These are phyloP conservation scores for Henricia sp. DNA, from an alignment of 53 echinoderm and acorn worm genomes.

Conservation along the genomic window DNA sequence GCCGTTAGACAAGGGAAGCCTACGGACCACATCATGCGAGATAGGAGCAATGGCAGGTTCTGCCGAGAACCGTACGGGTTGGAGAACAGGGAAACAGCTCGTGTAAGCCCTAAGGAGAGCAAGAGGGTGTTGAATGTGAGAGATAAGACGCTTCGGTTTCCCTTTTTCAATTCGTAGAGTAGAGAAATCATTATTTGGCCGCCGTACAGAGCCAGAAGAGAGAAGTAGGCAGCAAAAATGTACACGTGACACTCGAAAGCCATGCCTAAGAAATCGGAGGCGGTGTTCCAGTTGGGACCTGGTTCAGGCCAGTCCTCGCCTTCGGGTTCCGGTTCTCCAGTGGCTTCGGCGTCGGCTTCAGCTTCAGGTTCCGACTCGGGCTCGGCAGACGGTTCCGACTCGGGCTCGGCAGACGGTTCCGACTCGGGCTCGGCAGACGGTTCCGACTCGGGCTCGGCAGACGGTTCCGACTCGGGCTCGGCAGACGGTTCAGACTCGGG, in stretches of 20 bases:
- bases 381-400: conserved; percentile 2
- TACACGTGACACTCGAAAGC: conserved; percentile 76
- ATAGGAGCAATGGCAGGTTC: conserved; percentile 60
- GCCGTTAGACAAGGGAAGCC: conserved; percentile 89
- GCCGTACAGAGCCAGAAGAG: conserved; percentile 63
- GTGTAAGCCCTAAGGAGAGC: conserved; percentile 65
- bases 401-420: conserved; percentile 11
- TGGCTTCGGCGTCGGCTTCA: conserved; percentile 68
- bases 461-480: conserved; percentile 5
- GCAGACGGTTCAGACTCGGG: conserved; percentile 37
- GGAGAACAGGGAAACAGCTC: conserved; percentile 75
- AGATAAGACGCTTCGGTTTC: conserved; percentile 45
- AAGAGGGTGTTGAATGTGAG: conserved; percentile 69
- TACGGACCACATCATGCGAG: conserved; percentile 86
- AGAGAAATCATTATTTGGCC: conserved; percentile 47
- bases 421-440: conserved; percentile 22
- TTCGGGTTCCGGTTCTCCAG: conserved; percentile 62
- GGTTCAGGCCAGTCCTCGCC: conserved; percentile 93
- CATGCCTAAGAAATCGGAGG: conserved; percentile 41
- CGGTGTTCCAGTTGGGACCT: conserved; percentile 82
- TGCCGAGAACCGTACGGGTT: conserved; percentile 84
- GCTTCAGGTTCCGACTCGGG: conserved; percentile 52
- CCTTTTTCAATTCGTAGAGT: conserved; percentile 28
- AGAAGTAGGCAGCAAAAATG: conserved; percentile 68
- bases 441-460: conserved; percentile 23